Evolutionary conservation across 2,113 vertebrate genomes (phyloP), one percentile per base, ranked within the genome.

Genomic region (Eonycteris spelaea): DNA sequence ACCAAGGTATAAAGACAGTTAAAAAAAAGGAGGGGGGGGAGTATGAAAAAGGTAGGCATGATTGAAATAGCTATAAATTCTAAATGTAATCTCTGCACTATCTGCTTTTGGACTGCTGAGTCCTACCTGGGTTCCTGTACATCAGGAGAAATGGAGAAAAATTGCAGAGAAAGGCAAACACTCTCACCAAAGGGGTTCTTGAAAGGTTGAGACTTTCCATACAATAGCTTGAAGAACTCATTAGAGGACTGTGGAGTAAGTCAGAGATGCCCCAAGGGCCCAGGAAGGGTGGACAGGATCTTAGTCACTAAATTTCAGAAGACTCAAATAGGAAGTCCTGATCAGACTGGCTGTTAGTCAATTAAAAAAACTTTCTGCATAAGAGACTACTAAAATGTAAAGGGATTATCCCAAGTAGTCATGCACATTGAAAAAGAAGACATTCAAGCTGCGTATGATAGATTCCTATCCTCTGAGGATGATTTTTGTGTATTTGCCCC

Each of bases 231-330:
- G 0, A 53, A 53, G 51, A 30, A 15, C 61, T 84, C 24, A 30
- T 26, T 53, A n/a, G 43, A 95, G 8, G 75, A 79, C 33, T 53
- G 4, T 22, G 35, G 48, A 67, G 24, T 6, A 18, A 67, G 57
- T 84, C 67, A 65, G 85, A 94, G 40, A 38, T 70, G 55, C 14
- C 43, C 8, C 21, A 61, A 68, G 21, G 68, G 19, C 33, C 12
- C 43, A 40, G 79, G 57, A 80, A 95, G 65, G 19, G 18, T 40
- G 22, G 16, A 6, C 35, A 57, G 74, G 22, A 21, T 53, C 11
- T 77, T 53, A 53, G 28, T 96, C 65, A 65, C 67, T 19, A 55
- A 95, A 82, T 94, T 77, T 89, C 35, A 45, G 57, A 51, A 93
- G n/a, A 68, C 22, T 55, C 21, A 40, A 73, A 21, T 70, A 68